Conservation (phyloP, 2,888 invertebrate species). For the Operophtera brumata region DNA sequence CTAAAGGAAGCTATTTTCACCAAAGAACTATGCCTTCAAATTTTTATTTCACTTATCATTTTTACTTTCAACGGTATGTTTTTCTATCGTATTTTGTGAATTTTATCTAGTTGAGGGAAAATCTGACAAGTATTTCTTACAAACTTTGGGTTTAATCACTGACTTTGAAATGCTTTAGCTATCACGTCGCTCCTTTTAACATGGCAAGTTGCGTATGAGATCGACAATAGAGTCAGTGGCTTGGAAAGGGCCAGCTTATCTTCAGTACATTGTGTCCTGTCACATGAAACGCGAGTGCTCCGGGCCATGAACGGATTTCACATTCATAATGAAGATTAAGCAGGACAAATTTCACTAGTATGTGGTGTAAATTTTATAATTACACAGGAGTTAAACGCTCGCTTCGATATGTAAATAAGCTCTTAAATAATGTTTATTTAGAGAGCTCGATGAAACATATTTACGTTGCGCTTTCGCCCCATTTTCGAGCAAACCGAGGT, state of each 20-base stretch:
- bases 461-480: constrained; percentile 39
- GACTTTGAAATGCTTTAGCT: constrained; percentile 47
- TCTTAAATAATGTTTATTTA: constrained; percentile 41
- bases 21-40: constrained; percentile 76
- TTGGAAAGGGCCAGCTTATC: constrained; percentile 76
- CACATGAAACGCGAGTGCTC: constrained; percentile 71
- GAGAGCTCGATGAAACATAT: constrained; percentile 41
- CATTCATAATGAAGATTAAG: constrained; percentile 70
- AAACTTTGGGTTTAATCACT: constrained; percentile 36
- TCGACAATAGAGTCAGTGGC: constrained; percentile 75
- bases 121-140: not conserved
- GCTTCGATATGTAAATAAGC: constrained; percentile 40
- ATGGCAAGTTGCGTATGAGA: constrained; percentile 69
- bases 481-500: constrained; percentile 48
- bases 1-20: constrained; percentile 80
- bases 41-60: constrained; percentile 70
- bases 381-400: constrained; percentile 36
- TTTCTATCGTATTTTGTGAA: constrained; percentile 12
- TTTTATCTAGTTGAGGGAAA: constrained; percentile 40
- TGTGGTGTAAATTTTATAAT: constrained; percentile 41
- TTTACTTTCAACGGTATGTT: constrained; percentile 29
- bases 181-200: constrained; percentile 60
- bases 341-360: constrained; percentile 43
- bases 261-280: constrained; percentile 76
- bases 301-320: constrained; percentile 65